phyloP scores from a whole-genome alignment of 1,140 invertebrate genomes.

The Heliconius eleuchia region DNA sequence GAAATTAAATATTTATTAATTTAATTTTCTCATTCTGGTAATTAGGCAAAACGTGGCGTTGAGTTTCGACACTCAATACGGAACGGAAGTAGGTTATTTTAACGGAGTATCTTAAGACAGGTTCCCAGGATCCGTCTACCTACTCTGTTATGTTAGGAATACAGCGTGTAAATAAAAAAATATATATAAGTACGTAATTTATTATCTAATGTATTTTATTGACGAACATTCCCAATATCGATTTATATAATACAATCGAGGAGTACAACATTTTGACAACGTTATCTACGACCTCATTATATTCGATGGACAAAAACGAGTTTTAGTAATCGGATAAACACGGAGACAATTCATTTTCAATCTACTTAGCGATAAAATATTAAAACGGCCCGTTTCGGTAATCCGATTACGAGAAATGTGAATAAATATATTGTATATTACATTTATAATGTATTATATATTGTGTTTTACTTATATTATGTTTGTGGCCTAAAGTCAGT shows the following conservation, averaged over 20 bases:
- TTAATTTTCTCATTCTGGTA: too few species aligned
- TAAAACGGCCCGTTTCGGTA: conserved; percentile 38
- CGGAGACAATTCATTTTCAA: conserved; percentile 37
- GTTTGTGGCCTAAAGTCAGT: not conserved
- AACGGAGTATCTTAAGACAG: too few species aligned
- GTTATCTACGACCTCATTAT: conserved; percentile 22
- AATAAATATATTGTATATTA: conserved; percentile 22
- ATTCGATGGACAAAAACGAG: conserved; percentile 32
- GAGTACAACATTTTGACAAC: not conserved
- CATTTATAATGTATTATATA: not conserved
- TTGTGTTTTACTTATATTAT: not conserved
- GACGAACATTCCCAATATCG: not conserved
- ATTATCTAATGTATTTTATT: not conserved
- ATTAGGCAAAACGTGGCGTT: too few species aligned
- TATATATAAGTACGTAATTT: not conserved
- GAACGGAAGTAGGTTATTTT: too few species aligned
- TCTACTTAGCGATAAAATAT: conserved; percentile 40
- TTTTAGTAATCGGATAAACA: conserved; percentile 38
- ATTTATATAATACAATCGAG: conserved; percentile 1
- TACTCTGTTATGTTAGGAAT: too few species aligned
- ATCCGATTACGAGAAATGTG: conserved; percentile 38
- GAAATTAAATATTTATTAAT: too few species aligned
- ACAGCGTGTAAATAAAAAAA: too few species aligned
- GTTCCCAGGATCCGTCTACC: too few species aligned
- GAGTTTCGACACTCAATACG: too few species aligned